Conservation (phyloP, 2,888 invertebrate genomes). For the Himalopsyche tibetana region DNA sequence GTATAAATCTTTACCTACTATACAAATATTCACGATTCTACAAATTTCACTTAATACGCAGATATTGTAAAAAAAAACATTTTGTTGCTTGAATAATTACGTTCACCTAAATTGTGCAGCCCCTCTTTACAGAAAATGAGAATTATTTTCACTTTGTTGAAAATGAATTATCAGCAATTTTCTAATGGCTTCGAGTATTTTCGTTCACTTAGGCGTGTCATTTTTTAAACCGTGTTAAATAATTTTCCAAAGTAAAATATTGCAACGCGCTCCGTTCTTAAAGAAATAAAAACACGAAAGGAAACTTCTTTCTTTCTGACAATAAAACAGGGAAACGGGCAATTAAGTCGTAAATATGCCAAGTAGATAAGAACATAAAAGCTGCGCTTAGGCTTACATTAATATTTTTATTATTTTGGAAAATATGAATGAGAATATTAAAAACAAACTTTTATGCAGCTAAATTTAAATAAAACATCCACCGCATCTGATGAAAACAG, state of each 20-base stretch:
- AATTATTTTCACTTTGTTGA: not conserved
- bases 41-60: no score
- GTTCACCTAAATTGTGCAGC: no score
- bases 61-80: no score
- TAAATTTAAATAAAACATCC: slow-evolving; percentile 9
- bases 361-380: slow-evolving; percentile 39
- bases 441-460: slow-evolving; percentile 15
- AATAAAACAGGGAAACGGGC: slow-evolving; percentile 42
- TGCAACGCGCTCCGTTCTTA: slow-evolving; percentile 4
- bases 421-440: slow-evolving; percentile 1
- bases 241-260: slow-evolving; percentile 28
- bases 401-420: slow-evolving; percentile 9
- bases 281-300: slow-evolving; percentile 35
- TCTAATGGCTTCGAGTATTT: slow-evolving; percentile 24
- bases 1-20: no score
- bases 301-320: slow-evolving; percentile 37
- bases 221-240: slow-evolving; percentile 36
- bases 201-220: slow-evolving; percentile 19
- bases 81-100: no score
- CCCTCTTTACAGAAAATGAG: no score
- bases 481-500: not conserved
- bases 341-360: slow-evolving; percentile 43
- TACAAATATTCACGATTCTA: no score
- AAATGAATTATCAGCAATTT: slow-evolving; percentile 39
- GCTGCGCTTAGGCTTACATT: slow-evolving; percentile 35